Conservation (phyloP, 2,797 vertebrate species). For the Phylloscopus collybita region DNA sequence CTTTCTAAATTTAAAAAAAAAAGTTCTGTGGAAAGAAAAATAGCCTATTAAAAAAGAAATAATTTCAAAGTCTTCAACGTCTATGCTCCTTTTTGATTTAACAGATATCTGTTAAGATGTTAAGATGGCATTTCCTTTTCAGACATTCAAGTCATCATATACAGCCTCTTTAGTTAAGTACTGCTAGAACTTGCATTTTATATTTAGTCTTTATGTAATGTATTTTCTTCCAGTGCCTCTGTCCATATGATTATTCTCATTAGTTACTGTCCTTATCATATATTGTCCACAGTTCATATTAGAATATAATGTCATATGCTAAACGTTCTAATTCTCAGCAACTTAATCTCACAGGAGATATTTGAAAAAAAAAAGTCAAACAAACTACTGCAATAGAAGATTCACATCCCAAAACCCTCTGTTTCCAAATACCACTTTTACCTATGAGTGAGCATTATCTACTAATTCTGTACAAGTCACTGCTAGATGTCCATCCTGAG, state of each 20-base stretch:
- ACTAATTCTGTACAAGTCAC: neutral
- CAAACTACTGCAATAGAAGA: neutral
- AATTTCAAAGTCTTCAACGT: neutral
- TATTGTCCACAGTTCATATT: neutral
- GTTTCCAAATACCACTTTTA: neutral
- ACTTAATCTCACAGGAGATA: neutral
- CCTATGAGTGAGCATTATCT: neutral
- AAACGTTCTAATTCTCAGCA: neutral
- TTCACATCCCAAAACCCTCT: neutral
- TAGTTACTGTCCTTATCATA: neutral
- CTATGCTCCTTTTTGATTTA: neutral
- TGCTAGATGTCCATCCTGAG: neutral
- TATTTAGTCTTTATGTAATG: neutral
- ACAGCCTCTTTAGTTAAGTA: neutral
- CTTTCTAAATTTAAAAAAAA: neutral
- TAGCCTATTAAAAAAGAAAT: neutral
- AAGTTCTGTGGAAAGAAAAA: neutral
- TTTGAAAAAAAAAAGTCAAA: neutral
- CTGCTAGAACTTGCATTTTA: neutral
- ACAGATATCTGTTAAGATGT: neutral
- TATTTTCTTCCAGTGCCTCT: neutral
- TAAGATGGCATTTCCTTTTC: neutral
- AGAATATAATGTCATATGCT: neutral
- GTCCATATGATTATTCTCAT: neutral
- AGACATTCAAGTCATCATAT: neutral